Evolutionary conservation across 2,888 invertebrate species (phyloP).

Genomic region (Trachelus tabidus): DNA sequence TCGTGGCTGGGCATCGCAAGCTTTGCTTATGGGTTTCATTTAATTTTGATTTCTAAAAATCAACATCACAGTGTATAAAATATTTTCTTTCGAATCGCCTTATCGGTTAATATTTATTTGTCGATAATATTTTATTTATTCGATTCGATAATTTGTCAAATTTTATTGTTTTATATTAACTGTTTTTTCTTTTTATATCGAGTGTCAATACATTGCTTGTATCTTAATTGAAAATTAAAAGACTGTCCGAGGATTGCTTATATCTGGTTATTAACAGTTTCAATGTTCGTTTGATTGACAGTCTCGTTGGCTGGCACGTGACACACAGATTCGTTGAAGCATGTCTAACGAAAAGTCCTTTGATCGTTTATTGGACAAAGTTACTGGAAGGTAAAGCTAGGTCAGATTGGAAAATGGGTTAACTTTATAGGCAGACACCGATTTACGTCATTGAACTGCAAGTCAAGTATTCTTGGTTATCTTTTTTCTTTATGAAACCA

Average conservation of each 20-base stretch:
- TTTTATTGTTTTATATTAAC: too few relatives aligned
- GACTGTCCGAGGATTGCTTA: not conserved
- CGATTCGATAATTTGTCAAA: too few relatives aligned
- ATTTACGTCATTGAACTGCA: not conserved
- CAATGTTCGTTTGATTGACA: not conserved
- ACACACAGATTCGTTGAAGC: not conserved
- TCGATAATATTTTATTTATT: too few relatives aligned
- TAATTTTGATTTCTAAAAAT: not conserved
- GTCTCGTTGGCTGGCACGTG: not conserved
- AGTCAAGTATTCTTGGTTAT: not conserved
- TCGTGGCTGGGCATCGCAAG: not conserved
- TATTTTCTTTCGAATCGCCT: too few relatives aligned
- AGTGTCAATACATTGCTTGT: too few relatives aligned
- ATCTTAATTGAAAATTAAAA: too few relatives aligned
- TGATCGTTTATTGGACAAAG: conserved; percentile 1
- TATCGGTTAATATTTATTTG: too few relatives aligned
- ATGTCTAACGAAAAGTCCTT: not conserved
- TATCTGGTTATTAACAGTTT: not conserved
- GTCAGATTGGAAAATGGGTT: not conserved
- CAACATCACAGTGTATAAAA: too few relatives aligned
- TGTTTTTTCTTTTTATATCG: too few relatives aligned
- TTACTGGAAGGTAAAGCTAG: not conserved
- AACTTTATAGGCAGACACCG: not conserved
- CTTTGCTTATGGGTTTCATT: not conserved
- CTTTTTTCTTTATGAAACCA: not conserved